Evolutionary conservation across 2,888 invertebrate species (phyloP).

Genomic region (Drosophila lutescens): DNA sequence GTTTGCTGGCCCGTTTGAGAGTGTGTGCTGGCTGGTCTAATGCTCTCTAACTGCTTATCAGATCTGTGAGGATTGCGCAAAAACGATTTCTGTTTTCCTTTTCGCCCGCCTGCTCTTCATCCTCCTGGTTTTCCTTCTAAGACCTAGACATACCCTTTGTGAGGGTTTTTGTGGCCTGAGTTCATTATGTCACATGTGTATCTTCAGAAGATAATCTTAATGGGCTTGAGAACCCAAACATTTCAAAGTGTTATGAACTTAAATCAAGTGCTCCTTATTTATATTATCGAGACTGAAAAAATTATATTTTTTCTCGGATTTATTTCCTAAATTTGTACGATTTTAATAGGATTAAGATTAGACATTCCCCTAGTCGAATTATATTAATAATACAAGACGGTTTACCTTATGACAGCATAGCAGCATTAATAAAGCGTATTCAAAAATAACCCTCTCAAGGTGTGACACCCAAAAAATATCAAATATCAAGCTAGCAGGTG

Average conservation of each 20-base stretch:
- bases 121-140: constrained; percentile 19
- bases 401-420: not conserved
- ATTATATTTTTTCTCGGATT: no score
- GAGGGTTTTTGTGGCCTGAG: not conserved
- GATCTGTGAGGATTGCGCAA: constrained; percentile 75
- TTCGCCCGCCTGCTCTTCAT: constrained; percentile 36
- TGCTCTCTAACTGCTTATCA: constrained; percentile 75
- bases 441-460: not conserved
- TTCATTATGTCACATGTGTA: not conserved
- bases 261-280: no score
- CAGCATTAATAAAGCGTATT: not conserved
- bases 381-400: not conserved
- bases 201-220: not conserved
- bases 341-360: not conserved
- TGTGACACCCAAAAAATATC: constrained; percentile 18
- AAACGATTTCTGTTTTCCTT: constrained; percentile 66
- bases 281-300: no score
- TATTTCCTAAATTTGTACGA: not conserved
- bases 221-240: not conserved
- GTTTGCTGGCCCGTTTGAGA: constrained; percentile 33
- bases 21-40: constrained; percentile 59
- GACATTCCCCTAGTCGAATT: not conserved
- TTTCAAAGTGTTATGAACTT: no score
- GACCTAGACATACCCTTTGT: constrained; percentile 22
- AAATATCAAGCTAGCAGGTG: constrained; percentile 20